phyloP scores from a whole-genome alignment of 2,113 vertebrate genomes.

The Sander vitreus region DNA sequence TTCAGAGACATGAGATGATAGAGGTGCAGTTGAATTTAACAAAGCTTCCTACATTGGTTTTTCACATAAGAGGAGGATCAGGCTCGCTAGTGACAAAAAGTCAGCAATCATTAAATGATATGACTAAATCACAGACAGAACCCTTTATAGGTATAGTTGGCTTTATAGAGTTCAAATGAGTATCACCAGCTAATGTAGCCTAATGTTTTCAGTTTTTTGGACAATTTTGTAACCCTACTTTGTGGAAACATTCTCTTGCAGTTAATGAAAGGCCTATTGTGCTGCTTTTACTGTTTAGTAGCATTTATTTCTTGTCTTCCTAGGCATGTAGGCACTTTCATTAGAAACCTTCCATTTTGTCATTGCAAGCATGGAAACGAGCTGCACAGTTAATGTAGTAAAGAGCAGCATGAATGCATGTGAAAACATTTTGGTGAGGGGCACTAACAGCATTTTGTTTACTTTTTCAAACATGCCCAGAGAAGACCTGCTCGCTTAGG shows the following conservation, averaged over 20 bases:
- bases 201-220: not conserved
- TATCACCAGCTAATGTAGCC: not conserved
- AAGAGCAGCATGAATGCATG: constrained; percentile 17
- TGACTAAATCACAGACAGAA: not conserved
- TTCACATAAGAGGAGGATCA: not conserved
- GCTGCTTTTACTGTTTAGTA: not conserved
- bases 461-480: constrained; percentile 29
- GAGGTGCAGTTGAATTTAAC: not conserved
- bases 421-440: constrained; percentile 42
- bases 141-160: no score
- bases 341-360: not conserved
- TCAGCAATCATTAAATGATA: not conserved
- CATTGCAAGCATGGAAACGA: not conserved
- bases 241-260: not conserved
- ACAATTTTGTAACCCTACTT: no score
- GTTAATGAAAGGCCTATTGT: no score
- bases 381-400: not conserved
- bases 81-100: not conserved
- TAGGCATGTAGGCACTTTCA: not conserved
- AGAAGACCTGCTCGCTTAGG: not conserved
- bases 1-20: constrained; percentile 18
- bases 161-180: not conserved
- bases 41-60: not conserved
- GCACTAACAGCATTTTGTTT: constrained; percentile 33
- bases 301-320: not conserved